Evolutionary conservation across 2,888 invertebrate species (phyloP), one percentile per base, ranked within the genome.

Genomic region (Acleris sparsana): DNA sequence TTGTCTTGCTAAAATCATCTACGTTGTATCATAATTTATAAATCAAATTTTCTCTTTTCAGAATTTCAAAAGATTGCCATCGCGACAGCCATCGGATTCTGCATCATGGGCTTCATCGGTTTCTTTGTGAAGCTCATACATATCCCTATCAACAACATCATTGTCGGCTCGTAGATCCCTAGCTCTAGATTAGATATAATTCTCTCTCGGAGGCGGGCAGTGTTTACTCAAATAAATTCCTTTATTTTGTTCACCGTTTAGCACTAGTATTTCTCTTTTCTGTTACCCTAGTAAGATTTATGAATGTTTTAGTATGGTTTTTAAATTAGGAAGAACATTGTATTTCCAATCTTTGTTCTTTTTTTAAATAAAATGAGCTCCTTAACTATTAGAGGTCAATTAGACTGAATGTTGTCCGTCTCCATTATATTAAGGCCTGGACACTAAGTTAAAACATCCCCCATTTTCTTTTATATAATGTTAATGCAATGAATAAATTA

Each of bases 101-200:
- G 98, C 89, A 99, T 99, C 88, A 99, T 99, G 99, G 99, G 99
- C 65, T 99, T 99, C 93, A 99, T 99, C 85, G 99, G 99, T 78
- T 99, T 99, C 94, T 99, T 99, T 80, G 99, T 99, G 46, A 99
- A 99, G 93, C 94, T 99, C 77, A 99, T 99, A 91, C 99, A 99
- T 91, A 99, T 99, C 89, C 99, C 99, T 73, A 99, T 99, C 92
- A 98, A 98, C 92, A 97, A 97, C 89, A 97, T 98, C 85, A 97
- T 97, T 88, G 97, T 98, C 84, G 97, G 96, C 87, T 97, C 97
- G 85, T 94, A 94, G 88, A 78, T 73, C 74, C 22, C 11, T 56
- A 59, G 44, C 11, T 46, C 29, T 66, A 63, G 53, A 44, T 70
- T 80, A 80, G 78, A 77, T 82, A 2, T 85, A 85, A 83, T 81